phyloP scores from a whole-genome alignment of 2,797 vertebrate genomes.

The Rhinophrynus dorsalis region DNA sequence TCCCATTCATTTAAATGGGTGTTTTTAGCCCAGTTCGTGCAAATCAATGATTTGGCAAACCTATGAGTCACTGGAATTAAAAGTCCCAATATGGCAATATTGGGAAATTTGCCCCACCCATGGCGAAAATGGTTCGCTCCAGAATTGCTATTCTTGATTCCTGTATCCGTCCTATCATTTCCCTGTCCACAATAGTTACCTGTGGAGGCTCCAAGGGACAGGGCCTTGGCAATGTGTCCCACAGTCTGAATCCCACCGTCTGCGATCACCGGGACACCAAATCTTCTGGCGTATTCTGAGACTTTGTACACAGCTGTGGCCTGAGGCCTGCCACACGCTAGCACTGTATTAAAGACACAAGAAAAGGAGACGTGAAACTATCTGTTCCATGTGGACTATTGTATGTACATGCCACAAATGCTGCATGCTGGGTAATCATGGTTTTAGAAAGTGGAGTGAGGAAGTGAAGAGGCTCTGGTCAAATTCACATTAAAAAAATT shows the following conservation, averaged over 20 bases:
- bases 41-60: too few relatives aligned
- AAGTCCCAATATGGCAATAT: too few relatives aligned
- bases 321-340: constrained; percentile 93
- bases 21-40: too few relatives aligned
- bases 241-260: constrained; percentile 96
- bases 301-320: constrained; percentile 98
- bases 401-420: neutral
- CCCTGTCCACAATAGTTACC: constrained; percentile 65
- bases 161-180: too few relatives aligned
- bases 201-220: constrained; percentile 92
- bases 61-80: too few relatives aligned
- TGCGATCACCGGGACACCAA: constrained; percentile 91
- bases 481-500: neutral
- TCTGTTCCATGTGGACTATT: too few relatives aligned
- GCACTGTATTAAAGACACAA: constrained; percentile 68
- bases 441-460: neutral
- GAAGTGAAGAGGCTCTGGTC: neutral
- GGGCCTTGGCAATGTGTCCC: constrained; percentile 90
- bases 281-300: constrained; percentile 91
- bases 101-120: too few relatives aligned
- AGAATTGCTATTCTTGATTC: too few relatives aligned
- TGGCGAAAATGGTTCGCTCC: too few relatives aligned
- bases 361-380: neutral
- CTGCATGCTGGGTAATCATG: neutral
- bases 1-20: too few relatives aligned